Evolutionary conservation across 2,888 invertebrate species (phyloP).

Genomic region (Chymomyza amoena): DNA sequence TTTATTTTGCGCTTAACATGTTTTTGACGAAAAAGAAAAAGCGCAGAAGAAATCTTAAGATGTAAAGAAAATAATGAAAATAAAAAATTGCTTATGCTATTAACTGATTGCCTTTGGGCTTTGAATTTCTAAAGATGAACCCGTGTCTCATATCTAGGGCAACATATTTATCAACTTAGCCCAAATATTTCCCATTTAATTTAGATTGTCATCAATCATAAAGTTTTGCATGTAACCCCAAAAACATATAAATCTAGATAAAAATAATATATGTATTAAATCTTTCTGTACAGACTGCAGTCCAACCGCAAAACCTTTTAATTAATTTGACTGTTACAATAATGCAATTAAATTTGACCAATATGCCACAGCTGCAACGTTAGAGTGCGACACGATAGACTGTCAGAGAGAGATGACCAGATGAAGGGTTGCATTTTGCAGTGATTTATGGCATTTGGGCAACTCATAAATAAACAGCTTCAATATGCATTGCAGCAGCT

Average conservation of each 20-base stretch:
- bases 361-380: slow-evolving; percentile 8
- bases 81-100: slow-evolving; percentile 37
- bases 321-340: slow-evolving; percentile 60
- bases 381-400: slow-evolving; percentile 1
- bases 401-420: slow-evolving; percentile 17
- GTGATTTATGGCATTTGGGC: slow-evolving; percentile 48
- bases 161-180: background rate
- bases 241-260: background rate
- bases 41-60: background rate
- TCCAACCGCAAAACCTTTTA: slow-evolving; percentile 43
- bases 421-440: slow-evolving; percentile 43
- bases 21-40: slow-evolving; percentile 33
- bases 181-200: background rate
- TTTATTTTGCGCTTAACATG: slow-evolving; percentile 48
- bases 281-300: slow-evolving; percentile 13
- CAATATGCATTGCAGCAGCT: slow-evolving; percentile 7
- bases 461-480: slow-evolving; percentile 43
- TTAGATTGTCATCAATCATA: background rate
- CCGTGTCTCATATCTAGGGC: background rate
- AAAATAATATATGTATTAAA: slow-evolving; percentile 1
- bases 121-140: background rate
- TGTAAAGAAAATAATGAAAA: background rate
- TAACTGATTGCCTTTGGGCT: slow-evolving; percentile 32
- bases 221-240: background rate
- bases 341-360: slow-evolving; percentile 49